These are phyloP conservation scores for Subacronicta megacephala DNA, from an alignment of 2,888 invertebrate genomes.

Conservation along the genomic window DNA sequence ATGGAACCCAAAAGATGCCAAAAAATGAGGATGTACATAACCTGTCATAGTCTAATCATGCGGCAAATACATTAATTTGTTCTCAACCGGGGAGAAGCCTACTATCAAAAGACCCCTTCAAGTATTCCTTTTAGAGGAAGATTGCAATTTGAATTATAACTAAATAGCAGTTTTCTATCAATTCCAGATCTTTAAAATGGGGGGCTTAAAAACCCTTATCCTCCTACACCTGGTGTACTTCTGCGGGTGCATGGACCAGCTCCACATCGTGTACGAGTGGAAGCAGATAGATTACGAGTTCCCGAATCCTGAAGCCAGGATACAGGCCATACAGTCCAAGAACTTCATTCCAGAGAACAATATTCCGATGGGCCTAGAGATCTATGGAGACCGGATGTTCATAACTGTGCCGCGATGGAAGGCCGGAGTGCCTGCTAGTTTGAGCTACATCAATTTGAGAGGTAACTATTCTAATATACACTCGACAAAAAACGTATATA, in stretches of 20 bases:
- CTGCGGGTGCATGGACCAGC: constrained; percentile 90
- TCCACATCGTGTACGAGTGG: constrained; percentile 93
- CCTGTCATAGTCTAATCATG: too few species aligned
- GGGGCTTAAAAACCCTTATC: constrained; percentile 73
- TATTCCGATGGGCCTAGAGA: constrained; percentile 93
- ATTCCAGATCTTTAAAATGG: constrained; percentile 75
- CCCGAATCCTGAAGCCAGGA: constrained; percentile 87
- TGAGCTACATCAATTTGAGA: constrained; percentile 92
- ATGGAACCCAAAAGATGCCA: too few species aligned
- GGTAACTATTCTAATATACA: too few species aligned
- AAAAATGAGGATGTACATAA: too few species aligned
- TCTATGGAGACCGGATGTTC: constrained; percentile 92
- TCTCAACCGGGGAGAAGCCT: too few species aligned
- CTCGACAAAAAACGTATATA: too few species aligned
- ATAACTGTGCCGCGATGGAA: constrained; percentile 94
- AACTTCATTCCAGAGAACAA: constrained; percentile 92
- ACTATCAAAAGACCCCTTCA: too few species aligned
- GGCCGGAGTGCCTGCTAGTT: constrained; percentile 92
- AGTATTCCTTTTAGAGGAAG: too few species aligned
- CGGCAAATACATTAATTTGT: too few species aligned
- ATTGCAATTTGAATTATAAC: neutral
- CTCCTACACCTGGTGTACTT: constrained; percentile 77
- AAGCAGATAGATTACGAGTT: constrained; percentile 92
- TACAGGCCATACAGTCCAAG: constrained; percentile 89
- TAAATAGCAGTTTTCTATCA: constrained; percentile 14